Base-by-base conservation (phyloP, 1,140 invertebrate species). In the Atta colombica region DNA sequence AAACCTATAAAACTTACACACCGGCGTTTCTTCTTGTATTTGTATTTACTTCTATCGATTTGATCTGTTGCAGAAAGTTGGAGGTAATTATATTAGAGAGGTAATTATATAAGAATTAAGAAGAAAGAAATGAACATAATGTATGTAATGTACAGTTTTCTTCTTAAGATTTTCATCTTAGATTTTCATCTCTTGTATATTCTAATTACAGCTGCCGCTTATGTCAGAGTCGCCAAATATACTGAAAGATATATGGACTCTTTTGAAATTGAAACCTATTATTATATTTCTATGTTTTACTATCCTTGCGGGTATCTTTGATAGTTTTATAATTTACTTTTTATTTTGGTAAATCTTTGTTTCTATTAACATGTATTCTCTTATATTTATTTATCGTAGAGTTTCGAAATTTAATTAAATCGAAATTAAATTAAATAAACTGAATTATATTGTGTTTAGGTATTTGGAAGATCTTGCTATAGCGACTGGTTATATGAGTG, bases 281-380 rank as follows among this genome's bases (percentile, higher is more conserved):
- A 87, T 96, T 0, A 96, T 96, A 39, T 98, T 98, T 92, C 94
- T 98, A 39, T 90, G 95, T 0, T 98, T 97, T 91, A 97, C 97
- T 1, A 96, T 97, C 1, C 95, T 97, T 2, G 97, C 96, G 8
- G 97, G 97, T 8, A 97, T 97, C 16, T 95, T 97, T 53, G 97
- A 98, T 91, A 97, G 97, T 77, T 98, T 98, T 92, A 96, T 98
- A 21, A 97, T 98, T 53, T 98, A 97, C 90, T 98, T 97, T 91
- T 96, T 98, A 93, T 97, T 98, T 91, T 98, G 97, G 97, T 97
- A 95, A 95, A 93, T 94, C 60, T 58, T 63, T 60, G 5, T 35
- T 16, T 77, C 12, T n/a, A 49, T 65, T 12, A 5, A 77, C 4
- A 53, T 51, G 0, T 28, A 49, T 61, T 49, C 35, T 12, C n/a